phyloP scores from a whole-genome alignment of 2,888 invertebrate species.

The Empis stercorea region DNA sequence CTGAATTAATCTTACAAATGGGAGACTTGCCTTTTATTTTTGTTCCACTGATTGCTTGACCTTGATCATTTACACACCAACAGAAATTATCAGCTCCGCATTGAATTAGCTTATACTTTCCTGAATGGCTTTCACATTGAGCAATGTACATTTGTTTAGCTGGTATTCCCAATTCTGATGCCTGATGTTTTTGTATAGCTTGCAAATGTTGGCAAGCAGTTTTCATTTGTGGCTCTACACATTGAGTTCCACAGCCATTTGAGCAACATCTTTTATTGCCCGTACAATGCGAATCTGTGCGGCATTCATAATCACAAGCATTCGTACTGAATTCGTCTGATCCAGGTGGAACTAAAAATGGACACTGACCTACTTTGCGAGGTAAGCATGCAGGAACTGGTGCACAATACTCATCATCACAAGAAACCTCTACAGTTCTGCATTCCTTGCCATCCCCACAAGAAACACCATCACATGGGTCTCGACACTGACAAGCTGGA shows the following conservation, averaged over 20 bases:
- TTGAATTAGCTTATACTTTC: conserved; percentile 57
- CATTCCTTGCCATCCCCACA: conserved; percentile 59
- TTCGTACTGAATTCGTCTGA: conserved; percentile 40
- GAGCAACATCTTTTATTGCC: conserved; percentile 64
- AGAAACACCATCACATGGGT: conserved; percentile 58
- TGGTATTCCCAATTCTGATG: conserved; percentile 59
- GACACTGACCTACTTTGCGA: conserved; percentile 66
- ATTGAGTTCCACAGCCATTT: conserved; percentile 76
- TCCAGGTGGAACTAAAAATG: conserved; percentile 61
- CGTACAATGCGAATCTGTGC: conserved; percentile 62
- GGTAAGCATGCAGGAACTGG: conserved; percentile 70
- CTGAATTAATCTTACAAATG: conserved; percentile 35
- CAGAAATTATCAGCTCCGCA: conserved; percentile 58
- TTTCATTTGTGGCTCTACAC: conserved; percentile 57
- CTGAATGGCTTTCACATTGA: conserved; percentile 50
- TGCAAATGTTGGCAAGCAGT: conserved; percentile 59
- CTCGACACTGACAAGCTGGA: conserved; percentile 66
- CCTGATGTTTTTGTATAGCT: conserved; percentile 44
- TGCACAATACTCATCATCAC: conserved; percentile 73
- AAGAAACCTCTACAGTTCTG: conserved; percentile 71
- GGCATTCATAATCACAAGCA: conserved; percentile 64
- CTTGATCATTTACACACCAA: conserved; percentile 70
- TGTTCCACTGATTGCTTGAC: conserved; percentile 61
- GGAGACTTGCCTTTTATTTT: conserved; percentile 36
- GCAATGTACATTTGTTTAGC: conserved; percentile 64